Base-by-base conservation (phyloP, 1,140 invertebrate species). In the Bombus balteatus region DNA sequence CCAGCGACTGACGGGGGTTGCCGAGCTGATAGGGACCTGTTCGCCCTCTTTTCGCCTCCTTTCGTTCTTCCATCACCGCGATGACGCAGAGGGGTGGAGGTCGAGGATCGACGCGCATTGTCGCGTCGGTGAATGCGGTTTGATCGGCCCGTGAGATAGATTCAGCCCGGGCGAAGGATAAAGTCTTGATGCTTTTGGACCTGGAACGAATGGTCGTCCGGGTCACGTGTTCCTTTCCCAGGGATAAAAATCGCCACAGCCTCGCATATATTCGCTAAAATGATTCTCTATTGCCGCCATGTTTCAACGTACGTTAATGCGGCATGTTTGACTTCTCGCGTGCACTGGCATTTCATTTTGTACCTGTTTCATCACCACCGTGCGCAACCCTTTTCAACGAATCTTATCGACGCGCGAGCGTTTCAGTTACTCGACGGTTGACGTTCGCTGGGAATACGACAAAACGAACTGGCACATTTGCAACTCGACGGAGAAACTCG, bases 61-160 rank as follows among this genome's bases (percentile, higher is more conserved):
- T 47, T 62, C 84, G 71, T 83, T 39, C 66, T 39, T 68, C 39
- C 57, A 12, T 25, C 13, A 62, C 32, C 53, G 13, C 53, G 57
- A 57, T 41, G 37, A 72, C 28, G 66, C 34, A 9, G 32, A 47
- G 65, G 85, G 77, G 80, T 74, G 32, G 66, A 68, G 66, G 53
- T 12, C 18, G 39, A 34, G 66, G 80, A 76, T 86, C 70, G 65
- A 76, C 41, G 87, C 73, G 87, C 66, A 91, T 90, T 91, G 90
- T 90, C 78, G 78, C 79, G 71, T 15, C 39, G 78, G 71, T 86
- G 84, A 87, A 78, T 72, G 84, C 75, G 72, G 57, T 73, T 88
- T 82, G 90, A 91, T 89, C 79, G 87, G 53, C n/a, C 41, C 47
- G 41, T 62, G 32, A 86, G 86, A 90, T 90, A 88, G 85, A 90